Evolutionary conservation across 2,797 vertebrate genomes (phyloP), one percentile per base, ranked within the genome.

Genomic region (Sebastes trivittatus): DNA sequence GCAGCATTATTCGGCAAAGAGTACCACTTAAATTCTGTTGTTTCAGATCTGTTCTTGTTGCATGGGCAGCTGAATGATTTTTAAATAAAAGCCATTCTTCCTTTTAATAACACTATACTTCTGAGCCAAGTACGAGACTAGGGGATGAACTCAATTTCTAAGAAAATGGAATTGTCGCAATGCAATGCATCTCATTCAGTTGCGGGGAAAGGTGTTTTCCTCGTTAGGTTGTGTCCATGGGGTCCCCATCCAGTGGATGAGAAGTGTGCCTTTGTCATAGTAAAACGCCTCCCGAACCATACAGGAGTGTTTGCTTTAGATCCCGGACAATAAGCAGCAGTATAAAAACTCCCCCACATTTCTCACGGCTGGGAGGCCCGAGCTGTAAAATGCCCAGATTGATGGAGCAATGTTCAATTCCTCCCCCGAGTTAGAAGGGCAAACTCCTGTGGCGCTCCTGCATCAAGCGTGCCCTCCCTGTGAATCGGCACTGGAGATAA

Each of bases 341-440:
- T 87, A 93, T 89, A 94, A 95, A 94, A 91, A 94, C 95, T 87
- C 94, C 94, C 92, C 91, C 94, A 93, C 91, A 90, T 93, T 95
- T 94, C 94, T 94, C 94, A 94, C 81, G 87, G 85, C 91, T 87
- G 80, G 88, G 86, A 93, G 90, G 87, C 85, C 87, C 32, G 75
- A 75, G 91, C 90, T 87, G 92, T 95, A 95, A 95, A 96, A 94
- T 78, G 93, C 38, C 64, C 85, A 92, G 94, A 96, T 92, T 94
- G 94, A 96, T 95, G 83, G 94, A 95, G 89, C 91, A 88, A 90
- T 92, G 92, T 93, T 92, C 91, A 91, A 88, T 92, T 92, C 93
- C 90, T 93, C 93, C 92, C 92, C 82, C 75, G 91, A 93, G 93
- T 89, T 89, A 84, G 91, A 95, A 93, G 94, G 91, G 92, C 92